Evolutionary conservation across 2,888 invertebrate species (phyloP).

Genomic region (Eupithecia centaureata): DNA sequence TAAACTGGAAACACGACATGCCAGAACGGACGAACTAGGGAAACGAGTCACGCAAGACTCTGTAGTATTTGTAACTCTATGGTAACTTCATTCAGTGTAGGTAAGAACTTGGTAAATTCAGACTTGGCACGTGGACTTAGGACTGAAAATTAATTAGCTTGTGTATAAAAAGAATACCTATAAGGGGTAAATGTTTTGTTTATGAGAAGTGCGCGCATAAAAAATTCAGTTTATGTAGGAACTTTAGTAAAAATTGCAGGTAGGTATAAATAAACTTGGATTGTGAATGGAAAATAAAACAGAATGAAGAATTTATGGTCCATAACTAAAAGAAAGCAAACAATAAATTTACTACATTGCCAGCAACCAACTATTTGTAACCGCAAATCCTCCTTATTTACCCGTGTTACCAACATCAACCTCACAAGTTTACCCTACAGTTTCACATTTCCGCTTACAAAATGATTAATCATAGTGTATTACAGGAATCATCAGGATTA

Average conservation of each 20-base stretch:
- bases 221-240: background rate
- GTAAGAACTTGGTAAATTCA: constrained; percentile 4
- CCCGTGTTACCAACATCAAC: constrained; percentile 7
- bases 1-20: constrained; percentile 41
- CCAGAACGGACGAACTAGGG: constrained; percentile 34
- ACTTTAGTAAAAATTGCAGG: background rate
- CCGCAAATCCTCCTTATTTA: background rate
- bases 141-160: background rate
- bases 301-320: background rate
- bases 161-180: background rate
- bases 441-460: constrained; percentile 40
- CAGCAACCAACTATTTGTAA: background rate
- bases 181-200: background rate
- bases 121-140: background rate
- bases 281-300: background rate
- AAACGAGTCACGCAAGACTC: constrained; percentile 42
- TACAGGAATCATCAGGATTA: constrained; percentile 79
- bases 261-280: background rate
- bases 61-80: constrained; percentile 41
- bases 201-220: background rate
- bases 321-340: background rate
- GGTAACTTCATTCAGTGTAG: background rate
- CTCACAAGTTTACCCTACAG: constrained; percentile 6
- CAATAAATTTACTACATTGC: background rate
- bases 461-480: constrained; percentile 56